Evolutionary conservation across 1,140 invertebrate species (phyloP), one percentile per base, ranked within the genome.

Genomic region (Cyrtorhinus lividipennis): DNA sequence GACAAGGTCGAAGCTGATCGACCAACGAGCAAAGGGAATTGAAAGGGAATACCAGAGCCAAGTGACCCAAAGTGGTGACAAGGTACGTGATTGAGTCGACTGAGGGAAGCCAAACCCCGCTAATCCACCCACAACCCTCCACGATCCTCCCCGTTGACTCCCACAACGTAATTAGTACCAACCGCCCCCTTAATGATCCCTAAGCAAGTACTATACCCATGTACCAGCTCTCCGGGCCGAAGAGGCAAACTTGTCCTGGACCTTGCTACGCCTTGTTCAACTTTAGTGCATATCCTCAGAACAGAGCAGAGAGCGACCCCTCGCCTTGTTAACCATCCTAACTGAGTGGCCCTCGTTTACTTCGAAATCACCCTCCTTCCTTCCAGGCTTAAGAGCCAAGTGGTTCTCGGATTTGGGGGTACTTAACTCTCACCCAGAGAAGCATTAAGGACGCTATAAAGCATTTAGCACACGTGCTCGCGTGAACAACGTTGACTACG

Each of bases 161-260:
- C 48, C 48, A 20, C 48, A 53, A 53, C 48, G 48, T 53, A 53
- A 53, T 53, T 53, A 53, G 48, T 53, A 53, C 48, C 48, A 53
- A 53, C 48, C 48, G 48, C 10, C 48, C n/a, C 48, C 48, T 53
- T 53, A 53, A 53, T 53, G 48, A 53, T 20, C 48, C n/a, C n/a
- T n/a, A 13, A 53, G 48, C 48, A 53, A 53, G 10, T 13, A 53
- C 48, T 13, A 53, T 53, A 53, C 48, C 48, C 10, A 13, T 53
- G n/a, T n/a, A n/a, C 10, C 10, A 22, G 48, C 48, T 53, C n/a
- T n/a, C n/a, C n/a, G n/a, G n/a, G n/a, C n/a, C 48, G 48, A 53
- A 22, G 20, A 22, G 48, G 48, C 48, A 15, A 53, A 53, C 48
- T 53, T 53, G 48, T 20, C 18, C 48, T 12, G 48, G 48, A 53